Conservation (phyloP, 2,797 vertebrate species). For the Sebastes variabilis region DNA sequence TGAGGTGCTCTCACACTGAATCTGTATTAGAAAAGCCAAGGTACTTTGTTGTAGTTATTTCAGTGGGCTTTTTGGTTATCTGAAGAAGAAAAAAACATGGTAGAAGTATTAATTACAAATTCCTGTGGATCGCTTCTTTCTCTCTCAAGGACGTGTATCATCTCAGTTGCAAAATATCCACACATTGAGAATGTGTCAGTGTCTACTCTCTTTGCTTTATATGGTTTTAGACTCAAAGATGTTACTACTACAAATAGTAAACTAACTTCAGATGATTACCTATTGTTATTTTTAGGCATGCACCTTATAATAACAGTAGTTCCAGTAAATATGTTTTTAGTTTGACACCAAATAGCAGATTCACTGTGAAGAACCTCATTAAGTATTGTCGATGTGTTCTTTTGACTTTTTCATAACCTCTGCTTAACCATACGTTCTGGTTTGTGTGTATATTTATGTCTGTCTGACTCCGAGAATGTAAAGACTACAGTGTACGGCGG, state of each 20-base stretch:
- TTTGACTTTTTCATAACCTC: constrained; percentile 10
- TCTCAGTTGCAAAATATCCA: constrained; percentile 4
- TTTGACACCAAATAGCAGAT: constrained; percentile 29
- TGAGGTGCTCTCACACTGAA: constrained; percentile 44
- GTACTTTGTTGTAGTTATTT: constrained; percentile 20
- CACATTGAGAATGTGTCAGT: not conserved
- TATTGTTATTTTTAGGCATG: not conserved
- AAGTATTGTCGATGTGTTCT: constrained; percentile 1
- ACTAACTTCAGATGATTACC: not conserved
- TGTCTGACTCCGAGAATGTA: constrained; percentile 66
- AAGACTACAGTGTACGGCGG: constrained; percentile 6
- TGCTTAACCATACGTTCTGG: constrained; percentile 4
- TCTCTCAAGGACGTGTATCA: not conserved
- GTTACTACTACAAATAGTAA: not conserved
- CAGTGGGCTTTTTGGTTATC: constrained; percentile 6
- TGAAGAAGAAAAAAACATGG: not conserved
- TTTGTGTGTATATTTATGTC: constrained; percentile 11
- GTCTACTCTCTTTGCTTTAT: constrained; percentile 9
- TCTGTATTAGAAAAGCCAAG: constrained; percentile 33
- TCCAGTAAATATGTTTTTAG: constrained; percentile 7
- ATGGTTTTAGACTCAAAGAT: not conserved
- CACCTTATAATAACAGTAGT: constrained; percentile 12
- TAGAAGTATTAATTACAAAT: not conserved
- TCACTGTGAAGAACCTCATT: constrained; percentile 39
- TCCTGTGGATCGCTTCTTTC: not conserved